These are phyloP conservation scores for Lasioglossum vierecki DNA, from an alignment of 2,888 invertebrate species.

Conservation along the genomic window DNA sequence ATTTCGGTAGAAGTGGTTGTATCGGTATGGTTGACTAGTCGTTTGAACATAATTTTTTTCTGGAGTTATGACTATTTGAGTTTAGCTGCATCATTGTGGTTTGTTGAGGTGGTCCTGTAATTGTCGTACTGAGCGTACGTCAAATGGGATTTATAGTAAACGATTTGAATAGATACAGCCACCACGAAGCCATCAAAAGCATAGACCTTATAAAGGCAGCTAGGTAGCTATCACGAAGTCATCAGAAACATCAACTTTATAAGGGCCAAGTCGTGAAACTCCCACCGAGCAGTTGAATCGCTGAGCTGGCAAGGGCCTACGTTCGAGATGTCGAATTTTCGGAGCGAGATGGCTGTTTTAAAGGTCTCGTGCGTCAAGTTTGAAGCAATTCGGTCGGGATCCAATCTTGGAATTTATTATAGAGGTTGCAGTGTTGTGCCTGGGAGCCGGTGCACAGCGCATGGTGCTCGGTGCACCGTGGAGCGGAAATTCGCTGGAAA, in stretches of 20 bases:
- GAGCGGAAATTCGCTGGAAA: conserved; percentile 13
- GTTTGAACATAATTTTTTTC: background rate
- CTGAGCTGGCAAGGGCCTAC: background rate
- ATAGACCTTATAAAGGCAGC: background rate
- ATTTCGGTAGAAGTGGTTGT: background rate
- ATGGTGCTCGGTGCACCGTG: background rate
- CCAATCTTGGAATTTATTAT: conserved; percentile 4
- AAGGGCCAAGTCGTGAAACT: background rate
- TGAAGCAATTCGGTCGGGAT: background rate
- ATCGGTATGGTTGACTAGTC: background rate
- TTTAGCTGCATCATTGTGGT: background rate
- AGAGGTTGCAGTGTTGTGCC: background rate
- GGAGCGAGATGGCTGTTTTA: background rate
- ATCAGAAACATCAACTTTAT: background rate
- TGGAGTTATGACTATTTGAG: background rate
- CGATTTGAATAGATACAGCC: background rate
- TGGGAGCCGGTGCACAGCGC: background rate
- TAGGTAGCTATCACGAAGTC: background rate
- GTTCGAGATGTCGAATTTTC: background rate
- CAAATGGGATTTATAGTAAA: background rate
- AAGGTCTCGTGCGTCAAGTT: background rate
- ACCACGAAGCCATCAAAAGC: background rate
- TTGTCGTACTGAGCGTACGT: background rate
- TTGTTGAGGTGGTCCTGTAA: background rate
- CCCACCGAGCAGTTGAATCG: background rate